These are phyloP conservation scores for Nixonia krombeini DNA, from an alignment of 1,140 invertebrate genomes.

Conservation along the genomic window DNA sequence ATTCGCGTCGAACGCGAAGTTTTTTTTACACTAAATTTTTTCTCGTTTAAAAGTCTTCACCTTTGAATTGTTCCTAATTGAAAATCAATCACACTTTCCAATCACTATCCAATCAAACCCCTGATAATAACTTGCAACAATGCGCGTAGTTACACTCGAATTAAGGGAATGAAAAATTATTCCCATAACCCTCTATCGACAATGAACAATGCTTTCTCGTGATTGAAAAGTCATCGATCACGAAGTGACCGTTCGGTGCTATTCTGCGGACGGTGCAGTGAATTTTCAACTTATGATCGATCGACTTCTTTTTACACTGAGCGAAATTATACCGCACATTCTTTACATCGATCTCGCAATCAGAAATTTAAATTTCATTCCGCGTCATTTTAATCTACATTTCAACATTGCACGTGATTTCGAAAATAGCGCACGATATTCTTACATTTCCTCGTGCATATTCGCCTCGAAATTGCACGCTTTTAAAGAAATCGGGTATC, in stretches of 20 bases:
- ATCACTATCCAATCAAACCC: no score
- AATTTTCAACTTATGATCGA: constrained; percentile 61
- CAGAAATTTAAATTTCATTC: constrained; percentile 43
- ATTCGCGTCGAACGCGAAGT: no score
- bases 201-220: constrained; percentile 39
- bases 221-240: constrained; percentile 67
- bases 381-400: constrained; percentile 7
- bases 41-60: no score
- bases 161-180: constrained; percentile 30
- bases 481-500: background rate
- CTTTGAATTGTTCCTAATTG: no score
- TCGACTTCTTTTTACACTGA: constrained; percentile 18
- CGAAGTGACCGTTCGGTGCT: constrained; percentile 45
- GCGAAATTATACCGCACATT: constrained; percentile 25
- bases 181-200: constrained; percentile 10
- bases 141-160: no score
- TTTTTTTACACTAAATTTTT: no score
- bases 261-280: constrained; percentile 48
- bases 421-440: background rate
- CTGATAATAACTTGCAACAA: no score
- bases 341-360: constrained; percentile 40
- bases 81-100: no score
- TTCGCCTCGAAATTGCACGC: no score
- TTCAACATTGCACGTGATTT: constrained; percentile 8
- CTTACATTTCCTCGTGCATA: no score